Percentiles rank a stretch among this genome's conserved stretches.
Evolutionary conservation across 1,140 invertebrate genomes (phyloP).

Genomic region (Cyphomyrmex costatus): DNA sequence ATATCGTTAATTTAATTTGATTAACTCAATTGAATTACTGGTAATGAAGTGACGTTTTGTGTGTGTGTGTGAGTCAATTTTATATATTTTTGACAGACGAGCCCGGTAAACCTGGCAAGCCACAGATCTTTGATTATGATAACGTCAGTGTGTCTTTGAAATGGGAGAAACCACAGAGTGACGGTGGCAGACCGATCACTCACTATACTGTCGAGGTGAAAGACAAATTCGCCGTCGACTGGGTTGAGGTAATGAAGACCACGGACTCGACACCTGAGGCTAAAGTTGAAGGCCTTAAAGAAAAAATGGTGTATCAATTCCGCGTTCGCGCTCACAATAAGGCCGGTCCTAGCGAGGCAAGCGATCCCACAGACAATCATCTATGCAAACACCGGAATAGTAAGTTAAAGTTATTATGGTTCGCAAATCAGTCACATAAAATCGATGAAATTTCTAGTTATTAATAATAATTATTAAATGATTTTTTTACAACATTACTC

Average conservation of each 20-base stretch:
- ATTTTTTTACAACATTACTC: not conserved
- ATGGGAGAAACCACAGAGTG: conserved; percentile 95
- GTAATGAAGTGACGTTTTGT: not conserved
- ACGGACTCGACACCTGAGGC: conserved; percentile 92
- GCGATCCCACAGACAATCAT: conserved; percentile 96
- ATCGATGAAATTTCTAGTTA: not conserved
- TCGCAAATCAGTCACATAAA: not conserved
- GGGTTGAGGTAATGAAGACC: conserved; percentile 95
- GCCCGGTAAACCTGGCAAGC: conserved; percentile 95
- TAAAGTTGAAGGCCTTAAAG: conserved; percentile 95
- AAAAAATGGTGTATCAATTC: conserved; percentile 98
- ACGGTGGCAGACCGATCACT: conserved; percentile 97
- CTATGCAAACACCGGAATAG: conserved; percentile 96
- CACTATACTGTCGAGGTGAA: conserved; percentile 98
- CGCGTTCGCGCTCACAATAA: conserved; percentile 97
- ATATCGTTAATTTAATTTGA: not conserved
- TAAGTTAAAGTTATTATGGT: conserved; percentile 87
- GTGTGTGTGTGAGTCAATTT: no score
- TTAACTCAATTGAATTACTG: not conserved
- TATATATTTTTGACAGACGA: conserved; percentile 89
- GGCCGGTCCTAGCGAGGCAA: conserved; percentile 94
- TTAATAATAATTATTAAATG: not conserved
- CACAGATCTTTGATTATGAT: conserved; percentile 97
- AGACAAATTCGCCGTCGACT: conserved; percentile 96
- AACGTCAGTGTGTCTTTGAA: conserved; percentile 95